phyloP scores from a whole-genome alignment of 2,888 invertebrate species.

The Agrotis exclamationis region DNA sequence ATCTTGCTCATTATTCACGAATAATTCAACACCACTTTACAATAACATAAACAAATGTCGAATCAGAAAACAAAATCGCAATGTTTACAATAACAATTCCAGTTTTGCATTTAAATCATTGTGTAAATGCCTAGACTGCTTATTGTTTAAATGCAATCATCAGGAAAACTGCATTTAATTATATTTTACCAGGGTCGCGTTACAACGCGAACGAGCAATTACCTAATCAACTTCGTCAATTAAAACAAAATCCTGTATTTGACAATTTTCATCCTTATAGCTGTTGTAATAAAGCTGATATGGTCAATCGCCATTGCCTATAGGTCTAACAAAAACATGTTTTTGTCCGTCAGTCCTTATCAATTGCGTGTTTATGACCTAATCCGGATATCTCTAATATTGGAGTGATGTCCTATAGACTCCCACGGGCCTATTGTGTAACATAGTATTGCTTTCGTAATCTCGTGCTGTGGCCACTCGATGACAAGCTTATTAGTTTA shows the following conservation, averaged over 20 bases:
- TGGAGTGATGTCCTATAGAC: slow-evolving; percentile 16
- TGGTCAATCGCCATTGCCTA: too few relatives aligned
- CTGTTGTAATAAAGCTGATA: neutral
- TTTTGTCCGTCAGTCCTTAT: slow-evolving; percentile 30
- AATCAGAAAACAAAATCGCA: slow-evolving; percentile 15
- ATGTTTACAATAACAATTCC: slow-evolving; percentile 19
- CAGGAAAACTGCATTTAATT: slow-evolving; percentile 27
- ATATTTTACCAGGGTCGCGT: slow-evolving; percentile 42
- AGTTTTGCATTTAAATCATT: slow-evolving; percentile 15
- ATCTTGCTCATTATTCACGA: neutral
- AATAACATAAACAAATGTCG: slow-evolving; percentile 3
- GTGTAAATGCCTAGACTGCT: slow-evolving; percentile 14
- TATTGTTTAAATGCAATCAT: slow-evolving; percentile 23
- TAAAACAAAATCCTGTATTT: slow-evolving; percentile 6
- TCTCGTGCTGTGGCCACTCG: neutral
- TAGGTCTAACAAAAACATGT: slow-evolving; percentile 42
- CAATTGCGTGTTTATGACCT: slow-evolving; percentile 24
- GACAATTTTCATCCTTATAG: neutral
- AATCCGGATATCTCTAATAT: slow-evolving; percentile 30
- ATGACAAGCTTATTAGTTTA: neutral
- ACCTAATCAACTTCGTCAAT: slow-evolving; percentile 18
- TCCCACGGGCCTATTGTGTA: neutral
- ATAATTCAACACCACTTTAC: neutral
- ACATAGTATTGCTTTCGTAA: neutral
- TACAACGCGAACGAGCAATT: slow-evolving; percentile 38